Evolutionary conservation across 2,888 invertebrate genomes (phyloP), one percentile per base, ranked within the genome.

Genomic region (Agrotis puta): DNA sequence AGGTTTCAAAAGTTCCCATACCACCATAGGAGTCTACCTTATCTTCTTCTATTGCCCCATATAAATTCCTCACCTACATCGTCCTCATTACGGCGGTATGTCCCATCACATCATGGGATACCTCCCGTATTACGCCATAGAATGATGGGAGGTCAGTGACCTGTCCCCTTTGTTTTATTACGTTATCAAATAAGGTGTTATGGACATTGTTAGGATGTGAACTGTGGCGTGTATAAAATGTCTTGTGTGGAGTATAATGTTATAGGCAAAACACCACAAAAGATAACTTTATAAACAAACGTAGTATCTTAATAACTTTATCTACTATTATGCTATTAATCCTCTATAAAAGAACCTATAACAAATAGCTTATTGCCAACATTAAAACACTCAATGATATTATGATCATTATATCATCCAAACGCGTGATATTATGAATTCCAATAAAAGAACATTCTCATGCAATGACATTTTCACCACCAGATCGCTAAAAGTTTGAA

Each of bases 41-140:
- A 77, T 79, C 68, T 51, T n/a, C 43, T 27, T 48, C 16, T 64
- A 80, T 80, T 66, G 45, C 66, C 53, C 57, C 64, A 80, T 75
- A 75, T 45, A 71, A 71, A 80, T 80, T 80, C 71, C 50, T 62
- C 33, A 48, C 47, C 39, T 66, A 5, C 11, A 2, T 33, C 24
- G 64, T 50, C 62, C 76, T 67, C 64, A 64, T 71, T 75, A 70
- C 16, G 47, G 3, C 18, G 70, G 65, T 53, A 70, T 79, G 61
- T 67, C 67, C 54, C 56, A 70, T 50, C 56, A 51, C 24, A 27
- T 11, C 18, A 54, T 67, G 64, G 64, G 76, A 74, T 70, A 24
- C 53, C 62, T 64, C 47, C 81, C 20, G 50, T 64, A 11, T 66
- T 75, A 62, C 78, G 48, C 64, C 62, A 65, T 11, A 39, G 39